Evolutionary conservation across 2,888 invertebrate species (phyloP).

Genomic region (Phoronis australis): DNA sequence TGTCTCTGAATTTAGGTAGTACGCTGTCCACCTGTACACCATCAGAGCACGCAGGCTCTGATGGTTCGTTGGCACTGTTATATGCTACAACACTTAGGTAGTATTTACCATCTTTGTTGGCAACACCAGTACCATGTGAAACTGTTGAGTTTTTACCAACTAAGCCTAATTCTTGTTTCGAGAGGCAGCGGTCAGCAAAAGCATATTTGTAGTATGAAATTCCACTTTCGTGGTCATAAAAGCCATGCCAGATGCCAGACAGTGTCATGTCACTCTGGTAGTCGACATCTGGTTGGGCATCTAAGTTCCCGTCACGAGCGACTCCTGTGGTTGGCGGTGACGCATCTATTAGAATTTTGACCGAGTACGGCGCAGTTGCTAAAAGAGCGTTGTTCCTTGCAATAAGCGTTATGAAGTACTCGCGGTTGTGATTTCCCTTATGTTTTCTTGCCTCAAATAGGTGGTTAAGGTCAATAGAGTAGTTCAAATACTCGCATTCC

Average conservation of each 20-base stretch:
- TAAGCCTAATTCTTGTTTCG: too few species aligned
- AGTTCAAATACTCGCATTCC: slow-evolving; percentile 15
- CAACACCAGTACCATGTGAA: too few species aligned
- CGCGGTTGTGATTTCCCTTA: slow-evolving; percentile 21
- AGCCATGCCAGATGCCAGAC: slow-evolving; percentile 20
- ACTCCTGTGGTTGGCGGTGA: slow-evolving; percentile 25
- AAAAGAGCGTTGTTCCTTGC: slow-evolving; percentile 21
- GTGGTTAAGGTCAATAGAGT: slow-evolving; percentile 12
- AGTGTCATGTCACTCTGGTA: slow-evolving; percentile 16
- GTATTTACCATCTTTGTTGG: too few species aligned
- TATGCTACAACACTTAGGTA: too few species aligned
- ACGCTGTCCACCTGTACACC: too few species aligned
- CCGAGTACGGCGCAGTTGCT: not conserved
- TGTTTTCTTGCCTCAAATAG: slow-evolving; percentile 12
- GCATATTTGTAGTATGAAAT: slow-evolving; percentile 18
- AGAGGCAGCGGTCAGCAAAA: too few species aligned
- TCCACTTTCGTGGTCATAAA: slow-evolving; percentile 28
- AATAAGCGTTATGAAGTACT: slow-evolving; percentile 20
- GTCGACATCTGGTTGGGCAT: slow-evolving; percentile 19
- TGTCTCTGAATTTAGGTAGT: too few species aligned
- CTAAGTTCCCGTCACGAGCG: slow-evolving; percentile 23
- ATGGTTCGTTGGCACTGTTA: too few species aligned
- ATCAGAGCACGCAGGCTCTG: too few species aligned
- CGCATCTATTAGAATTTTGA: slow-evolving; percentile 23
- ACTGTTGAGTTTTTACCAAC: too few species aligned